Conservation (phyloP, 2,797 vertebrate species). For the Eleutherodactylus coqui region DNA sequence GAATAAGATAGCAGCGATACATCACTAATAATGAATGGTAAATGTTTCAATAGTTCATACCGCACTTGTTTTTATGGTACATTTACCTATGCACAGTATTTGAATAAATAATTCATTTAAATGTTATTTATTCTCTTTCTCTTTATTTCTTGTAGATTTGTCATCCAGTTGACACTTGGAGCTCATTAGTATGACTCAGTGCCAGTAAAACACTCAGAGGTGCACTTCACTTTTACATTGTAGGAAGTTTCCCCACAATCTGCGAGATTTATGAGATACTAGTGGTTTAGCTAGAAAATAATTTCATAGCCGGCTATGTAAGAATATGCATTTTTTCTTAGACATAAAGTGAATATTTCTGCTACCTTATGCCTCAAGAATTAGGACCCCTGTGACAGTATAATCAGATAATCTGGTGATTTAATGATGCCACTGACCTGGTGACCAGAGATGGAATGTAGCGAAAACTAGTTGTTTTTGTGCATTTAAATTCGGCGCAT, state of each 20-base stretch:
- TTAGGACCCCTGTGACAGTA: not conserved
- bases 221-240: not conserved
- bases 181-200: not conserved
- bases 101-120: conserved; percentile 6
- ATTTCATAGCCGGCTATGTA: not conserved
- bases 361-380: not conserved
- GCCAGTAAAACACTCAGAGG: conserved; percentile 1
- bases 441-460: not conserved
- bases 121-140: not conserved
- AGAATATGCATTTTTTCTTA: not conserved
- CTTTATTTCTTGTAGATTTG: not conserved
- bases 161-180: not conserved
- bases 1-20: not conserved
- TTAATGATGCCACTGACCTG: not conserved
- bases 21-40: not conserved
- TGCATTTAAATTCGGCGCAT: not conserved
- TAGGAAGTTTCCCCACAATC: not conserved
- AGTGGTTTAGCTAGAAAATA: not conserved
- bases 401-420: not conserved
- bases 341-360: not conserved
- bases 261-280: not conserved
- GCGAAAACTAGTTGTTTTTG: not conserved
- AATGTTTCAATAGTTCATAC: not conserved
- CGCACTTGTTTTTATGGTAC: not conserved
- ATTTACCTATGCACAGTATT: not conserved